A percentile compares a stretch with the other conserved stretches of the same genome.
These are phyloP conservation scores for Drosophila nikananu DNA, from an alignment of 1,140 invertebrate species.

Conservation along the genomic window DNA sequence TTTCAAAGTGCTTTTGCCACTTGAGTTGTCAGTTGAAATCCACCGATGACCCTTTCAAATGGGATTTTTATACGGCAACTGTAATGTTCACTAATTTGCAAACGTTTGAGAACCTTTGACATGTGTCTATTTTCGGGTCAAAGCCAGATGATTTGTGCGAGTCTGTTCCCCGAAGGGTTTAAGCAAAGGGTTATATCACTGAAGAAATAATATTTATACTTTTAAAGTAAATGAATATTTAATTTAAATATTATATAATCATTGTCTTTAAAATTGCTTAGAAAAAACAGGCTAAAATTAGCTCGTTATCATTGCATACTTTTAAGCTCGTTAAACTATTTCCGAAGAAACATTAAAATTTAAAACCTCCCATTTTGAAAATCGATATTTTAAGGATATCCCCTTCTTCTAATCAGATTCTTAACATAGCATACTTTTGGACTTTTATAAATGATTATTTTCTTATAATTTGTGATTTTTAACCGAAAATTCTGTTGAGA, in stretches of 20 bases:
- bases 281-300: too few relatives aligned
- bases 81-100: constrained; percentile 58
- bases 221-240: background rate
- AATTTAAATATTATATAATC: background rate
- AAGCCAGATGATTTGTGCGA: constrained; percentile 16
- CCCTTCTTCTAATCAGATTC: too few relatives aligned
- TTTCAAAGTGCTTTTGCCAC: constrained; percentile 46
- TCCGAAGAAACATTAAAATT: too few relatives aligned
- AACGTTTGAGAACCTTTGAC: constrained; percentile 46
- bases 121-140: constrained; percentile 59
- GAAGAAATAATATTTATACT: background rate
- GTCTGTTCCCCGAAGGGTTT: constrained; percentile 9
- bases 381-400: too few relatives aligned
- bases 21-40: constrained; percentile 39
- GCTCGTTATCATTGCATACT: too few relatives aligned
- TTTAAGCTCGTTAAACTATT: too few relatives aligned
- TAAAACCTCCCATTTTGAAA: too few relatives aligned
- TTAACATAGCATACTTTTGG: background rate
- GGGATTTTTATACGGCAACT: constrained; percentile 31
- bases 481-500: too few relatives aligned
- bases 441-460: background rate
- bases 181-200: background rate
- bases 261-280: background rate
- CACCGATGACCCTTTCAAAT: constrained; percentile 32
- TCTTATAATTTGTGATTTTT: too few relatives aligned